Evolutionary conservation across 2,113 vertebrate genomes (phyloP), one percentile per base, ranked within the genome.

Genomic region (Pedetes capensis): DNA sequence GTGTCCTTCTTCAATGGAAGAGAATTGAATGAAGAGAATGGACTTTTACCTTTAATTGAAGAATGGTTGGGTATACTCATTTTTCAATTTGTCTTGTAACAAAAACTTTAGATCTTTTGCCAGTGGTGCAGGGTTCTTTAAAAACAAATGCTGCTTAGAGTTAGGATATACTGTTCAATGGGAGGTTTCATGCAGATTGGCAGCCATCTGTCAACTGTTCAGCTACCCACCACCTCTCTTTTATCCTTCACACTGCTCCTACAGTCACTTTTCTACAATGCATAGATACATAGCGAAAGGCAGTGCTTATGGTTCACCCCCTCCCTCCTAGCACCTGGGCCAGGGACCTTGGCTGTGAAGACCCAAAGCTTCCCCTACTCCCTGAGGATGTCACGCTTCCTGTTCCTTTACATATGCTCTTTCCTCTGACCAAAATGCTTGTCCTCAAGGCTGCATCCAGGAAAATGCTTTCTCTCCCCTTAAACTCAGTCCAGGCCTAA

Each of bases 271-370:
- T 74, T 81, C 42, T 51, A 66, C 2, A 20, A 51, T n/a, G n/a
- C n/a, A n/a, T n/a, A n/a, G n/a, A n/a, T n/a, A n/a, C 9, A 2
- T 55, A 18, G 20, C 37, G 39, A 14, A 49, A 5, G 32, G 5
- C 8, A 1, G 2, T 39, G 64, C 11, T 37, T 3, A 25, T 44
- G 32, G 42, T 44, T n/a, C 23, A 39, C 4, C 13, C 23, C 25
- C 4, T 39, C 4, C 5, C 3, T 39, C 34, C n/a, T 1, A 1
- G 1, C 0, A 5, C 16, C 47, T 82, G 32, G 55, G 37, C 44
- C 37, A 7, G 25, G 4, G n/a, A 1, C 20, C n/a, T 69, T 61
- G 34, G 8, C 10, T 53, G 12, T 61, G 20, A 27, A 18, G 37
- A n/a, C n/a, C 25, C n/a, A 9, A 23, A 51, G n/a, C 25, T 74